These are phyloP conservation scores for Elaphurus davidianus DNA, from an alignment of 2,113 vertebrate genomes.

Conservation along the genomic window DNA sequence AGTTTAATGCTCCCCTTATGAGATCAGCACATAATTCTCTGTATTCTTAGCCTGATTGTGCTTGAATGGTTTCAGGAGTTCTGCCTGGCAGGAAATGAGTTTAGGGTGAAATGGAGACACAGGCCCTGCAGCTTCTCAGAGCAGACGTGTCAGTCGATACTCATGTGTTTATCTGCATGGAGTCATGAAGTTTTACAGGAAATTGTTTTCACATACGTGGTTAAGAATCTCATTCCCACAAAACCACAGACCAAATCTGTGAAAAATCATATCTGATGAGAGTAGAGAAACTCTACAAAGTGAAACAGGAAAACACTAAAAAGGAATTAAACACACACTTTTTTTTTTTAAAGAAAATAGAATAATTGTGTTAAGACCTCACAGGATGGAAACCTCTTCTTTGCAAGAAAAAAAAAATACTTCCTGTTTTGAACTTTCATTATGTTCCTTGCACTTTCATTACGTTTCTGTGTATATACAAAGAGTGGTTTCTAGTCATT, in stretches of 20 bases:
- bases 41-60: constrained; percentile 5
- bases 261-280: background rate
- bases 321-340: background rate
- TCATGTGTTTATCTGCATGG: background rate
- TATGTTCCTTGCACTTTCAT: background rate
- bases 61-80: constrained; percentile 1
- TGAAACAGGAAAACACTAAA: background rate
- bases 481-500: background rate
- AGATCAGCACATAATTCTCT: constrained; percentile 32
- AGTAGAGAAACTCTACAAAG: background rate
- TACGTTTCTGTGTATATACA: background rate
- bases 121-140: background rate
- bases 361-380: background rate
- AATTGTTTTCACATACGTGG: background rate
- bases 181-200: background rate
- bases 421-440: background rate
- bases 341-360: background rate
- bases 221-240: background rate
- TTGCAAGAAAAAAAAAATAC: background rate
- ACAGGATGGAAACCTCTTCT: background rate
- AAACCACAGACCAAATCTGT: background rate
- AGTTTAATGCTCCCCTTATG: constrained; percentile 15
- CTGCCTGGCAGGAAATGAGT: constrained; percentile 46
- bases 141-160: background rate
- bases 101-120: background rate